phyloP scores from a whole-genome alignment of 1,140 invertebrate species.

The Wiebesia pumilae region DNA sequence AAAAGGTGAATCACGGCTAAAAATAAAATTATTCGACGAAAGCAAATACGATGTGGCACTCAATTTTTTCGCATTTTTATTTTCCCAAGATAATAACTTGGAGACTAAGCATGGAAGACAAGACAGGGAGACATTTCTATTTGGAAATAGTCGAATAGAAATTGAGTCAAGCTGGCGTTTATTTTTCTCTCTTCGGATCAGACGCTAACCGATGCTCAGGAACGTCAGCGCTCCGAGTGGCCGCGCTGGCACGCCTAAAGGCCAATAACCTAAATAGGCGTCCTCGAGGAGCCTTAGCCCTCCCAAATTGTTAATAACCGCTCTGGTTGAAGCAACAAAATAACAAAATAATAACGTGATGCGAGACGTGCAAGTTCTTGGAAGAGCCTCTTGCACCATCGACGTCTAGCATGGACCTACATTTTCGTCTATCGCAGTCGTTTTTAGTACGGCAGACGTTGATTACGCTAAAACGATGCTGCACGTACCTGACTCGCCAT shows the following conservation, averaged over 20 bases:
- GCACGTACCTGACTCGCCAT: conserved; percentile 78
- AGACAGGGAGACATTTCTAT: neutral
- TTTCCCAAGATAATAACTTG: neutral
- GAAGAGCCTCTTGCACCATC: no score
- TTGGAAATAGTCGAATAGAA: no score
- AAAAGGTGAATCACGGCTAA: no score
- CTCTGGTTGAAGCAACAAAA: no score
- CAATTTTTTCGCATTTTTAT: neutral
- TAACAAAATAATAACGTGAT: no score
- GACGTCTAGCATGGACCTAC: no score
- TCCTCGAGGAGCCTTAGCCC: neutral
- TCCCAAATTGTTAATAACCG: no score
- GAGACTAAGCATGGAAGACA: neutral
- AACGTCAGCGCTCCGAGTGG: neutral
- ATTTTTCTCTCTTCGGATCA: neutral
- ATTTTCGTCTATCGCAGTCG: no score
- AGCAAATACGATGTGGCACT: neutral
- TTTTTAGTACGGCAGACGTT: neutral
- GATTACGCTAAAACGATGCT: neutral
- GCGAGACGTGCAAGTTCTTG: no score
- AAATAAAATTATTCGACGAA: neutral
- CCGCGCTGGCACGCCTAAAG: conserved; percentile 26
- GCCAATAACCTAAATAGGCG: conserved; percentile 39
- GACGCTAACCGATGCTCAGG: neutral
- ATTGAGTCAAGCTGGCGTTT: neutral